A percentile compares a stretch with the other conserved stretches of the same genome.
These are phyloP conservation scores for Batillaria attramentaria DNA, from an alignment of 1,140 invertebrate species.

Conservation along the genomic window DNA sequence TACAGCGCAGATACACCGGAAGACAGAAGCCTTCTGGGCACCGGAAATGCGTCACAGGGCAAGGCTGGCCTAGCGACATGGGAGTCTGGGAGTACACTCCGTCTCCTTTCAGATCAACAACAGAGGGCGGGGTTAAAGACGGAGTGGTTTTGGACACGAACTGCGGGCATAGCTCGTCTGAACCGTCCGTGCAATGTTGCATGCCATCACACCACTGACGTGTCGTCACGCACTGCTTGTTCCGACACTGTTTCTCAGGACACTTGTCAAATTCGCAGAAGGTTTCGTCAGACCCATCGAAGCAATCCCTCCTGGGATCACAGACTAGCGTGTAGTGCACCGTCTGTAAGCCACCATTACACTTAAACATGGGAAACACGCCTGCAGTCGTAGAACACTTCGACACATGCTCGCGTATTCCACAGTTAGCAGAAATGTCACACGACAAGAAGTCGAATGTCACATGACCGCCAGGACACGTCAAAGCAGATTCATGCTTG, in stretches of 20 bases:
- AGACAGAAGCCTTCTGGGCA: neutral
- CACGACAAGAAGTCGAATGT: neutral
- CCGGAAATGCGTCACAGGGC: neutral
- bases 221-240: conserved; percentile 3
- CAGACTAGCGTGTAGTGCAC: conserved; percentile 23
- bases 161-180: too few relatives aligned
- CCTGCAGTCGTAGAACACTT: too few relatives aligned
- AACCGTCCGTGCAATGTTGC: neutral
- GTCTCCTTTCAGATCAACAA: too few relatives aligned
- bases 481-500: neutral
- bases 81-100: too few relatives aligned
- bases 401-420: too few relatives aligned
- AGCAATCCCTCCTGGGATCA: conserved; percentile 12
- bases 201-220: neutral
- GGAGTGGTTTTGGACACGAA: too few relatives aligned
- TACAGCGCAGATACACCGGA: neutral
- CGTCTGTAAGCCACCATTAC: neutral
- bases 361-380: neutral
- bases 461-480: neutral
- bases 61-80: too few relatives aligned
- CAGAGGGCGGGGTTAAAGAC: too few relatives aligned
- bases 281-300: neutral
- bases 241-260: neutral
- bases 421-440: neutral
- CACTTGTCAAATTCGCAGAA: conserved; percentile 2